Conservation (phyloP, 2,797 vertebrate species). For the Pangasius larnaudii region DNA sequence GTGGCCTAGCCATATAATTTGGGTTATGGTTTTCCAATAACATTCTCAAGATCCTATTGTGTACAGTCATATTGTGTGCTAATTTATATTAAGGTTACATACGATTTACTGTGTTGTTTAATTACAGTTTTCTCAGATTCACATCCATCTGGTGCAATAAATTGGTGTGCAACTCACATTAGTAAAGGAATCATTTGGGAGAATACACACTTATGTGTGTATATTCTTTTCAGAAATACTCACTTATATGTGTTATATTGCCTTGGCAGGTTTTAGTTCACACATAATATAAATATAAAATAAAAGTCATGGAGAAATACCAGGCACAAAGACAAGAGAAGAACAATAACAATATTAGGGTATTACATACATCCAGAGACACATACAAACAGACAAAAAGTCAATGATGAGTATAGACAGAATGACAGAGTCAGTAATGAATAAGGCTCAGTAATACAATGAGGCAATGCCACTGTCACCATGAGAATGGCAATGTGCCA, state of each 20-base stretch:
- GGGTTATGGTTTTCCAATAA: neutral
- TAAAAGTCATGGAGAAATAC: neutral
- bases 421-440: neutral
- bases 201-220: neutral
- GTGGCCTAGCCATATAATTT: neutral
- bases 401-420: neutral
- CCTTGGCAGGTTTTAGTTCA: neutral
- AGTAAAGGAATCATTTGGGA: neutral
- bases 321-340: neutral
- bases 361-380: neutral
- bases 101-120: neutral
- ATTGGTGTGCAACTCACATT: neutral
- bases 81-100: neutral
- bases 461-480: neutral
- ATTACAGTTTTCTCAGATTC: neutral
- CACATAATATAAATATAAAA: neutral
- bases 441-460: neutral
- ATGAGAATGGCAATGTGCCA: neutral
- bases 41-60: neutral
- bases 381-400: neutral
- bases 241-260: neutral
- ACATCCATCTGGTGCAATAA: neutral
- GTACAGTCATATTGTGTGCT: neutral
- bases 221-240: neutral
- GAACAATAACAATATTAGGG: neutral